These are phyloP conservation scores for Drosophila fungiperda DNA, from an alignment of 2,888 invertebrate species.

Conservation along the genomic window DNA sequence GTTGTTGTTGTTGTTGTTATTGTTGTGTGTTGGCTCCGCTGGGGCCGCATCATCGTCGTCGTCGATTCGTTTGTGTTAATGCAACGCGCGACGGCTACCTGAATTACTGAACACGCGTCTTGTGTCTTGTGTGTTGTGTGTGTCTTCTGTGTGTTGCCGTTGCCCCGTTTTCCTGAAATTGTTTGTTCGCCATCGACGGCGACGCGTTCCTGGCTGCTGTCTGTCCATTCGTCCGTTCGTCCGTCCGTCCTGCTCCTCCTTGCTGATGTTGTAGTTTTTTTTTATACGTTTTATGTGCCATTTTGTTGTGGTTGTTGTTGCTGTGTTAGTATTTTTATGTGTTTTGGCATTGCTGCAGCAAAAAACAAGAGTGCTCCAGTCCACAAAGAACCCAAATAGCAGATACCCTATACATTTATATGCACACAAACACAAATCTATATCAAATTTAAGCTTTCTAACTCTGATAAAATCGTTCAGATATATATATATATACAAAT, in stretches of 20 bases:
- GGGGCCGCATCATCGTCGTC: slow-evolving; percentile 49
- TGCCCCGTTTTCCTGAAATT: slow-evolving; percentile 67
- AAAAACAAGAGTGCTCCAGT: slow-evolving; percentile 9
- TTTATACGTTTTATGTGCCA: slow-evolving; percentile 63
- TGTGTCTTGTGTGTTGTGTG: slow-evolving; percentile 73
- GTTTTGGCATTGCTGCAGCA: slow-evolving; percentile 65
- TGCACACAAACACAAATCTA: neutral
- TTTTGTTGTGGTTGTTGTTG: slow-evolving; percentile 54
- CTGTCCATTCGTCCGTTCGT: slow-evolving; percentile 17
- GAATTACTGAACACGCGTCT: slow-evolving; percentile 85
- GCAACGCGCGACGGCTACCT: slow-evolving; percentile 84
- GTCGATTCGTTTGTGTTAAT: slow-evolving; percentile 83
- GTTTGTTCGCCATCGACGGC: slow-evolving; percentile 75
- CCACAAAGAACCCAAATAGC: neutral
- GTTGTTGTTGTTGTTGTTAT: slow-evolving; percentile 10
- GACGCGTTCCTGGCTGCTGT: slow-evolving; percentile 64
- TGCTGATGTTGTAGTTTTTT: slow-evolving; percentile 26
- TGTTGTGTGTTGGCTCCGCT: slow-evolving; percentile 51
- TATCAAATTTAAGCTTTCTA: neutral
- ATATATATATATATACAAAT: neutral
- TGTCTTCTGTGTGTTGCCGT: slow-evolving; percentile 68
- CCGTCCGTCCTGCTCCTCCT: slow-evolving; percentile 24
- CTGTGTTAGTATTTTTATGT: slow-evolving; percentile 70
- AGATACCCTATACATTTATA: slow-evolving; percentile 11
- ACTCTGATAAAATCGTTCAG: neutral